Percentiles rank a stretch among this genome's conserved stretches.
Conservation (phyloP, 2,888 invertebrate genomes). For the Lepetodrilus schrolli region DNA sequence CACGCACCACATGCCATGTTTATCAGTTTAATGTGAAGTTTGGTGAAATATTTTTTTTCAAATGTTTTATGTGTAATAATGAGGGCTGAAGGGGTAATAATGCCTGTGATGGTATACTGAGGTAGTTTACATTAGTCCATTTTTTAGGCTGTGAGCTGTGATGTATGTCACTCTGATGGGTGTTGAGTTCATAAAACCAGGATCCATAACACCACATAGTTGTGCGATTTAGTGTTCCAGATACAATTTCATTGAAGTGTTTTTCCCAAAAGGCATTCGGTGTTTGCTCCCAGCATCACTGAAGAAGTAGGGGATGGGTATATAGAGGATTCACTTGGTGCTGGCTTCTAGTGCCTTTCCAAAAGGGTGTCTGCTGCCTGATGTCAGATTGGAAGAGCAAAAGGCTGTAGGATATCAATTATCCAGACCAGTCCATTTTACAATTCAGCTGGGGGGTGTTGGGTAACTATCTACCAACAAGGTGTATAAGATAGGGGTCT, state of each 20-base stretch:
- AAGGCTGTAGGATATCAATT: constrained; percentile 27
- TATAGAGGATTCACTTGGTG: background rate
- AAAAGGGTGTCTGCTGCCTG: constrained; percentile 2
- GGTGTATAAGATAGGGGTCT: background rate
- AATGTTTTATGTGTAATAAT: too few relatives aligned
- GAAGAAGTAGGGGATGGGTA: background rate
- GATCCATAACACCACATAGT: background rate
- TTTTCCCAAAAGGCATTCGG: background rate
- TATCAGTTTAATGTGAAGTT: too few relatives aligned
- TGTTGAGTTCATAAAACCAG: background rate
- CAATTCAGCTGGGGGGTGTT: background rate
- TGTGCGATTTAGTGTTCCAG: background rate
- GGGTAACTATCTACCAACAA: background rate
- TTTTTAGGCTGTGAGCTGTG: background rate
- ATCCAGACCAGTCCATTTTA: constrained; percentile 20
- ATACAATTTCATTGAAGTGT: background rate
- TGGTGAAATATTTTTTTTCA: too few relatives aligned
- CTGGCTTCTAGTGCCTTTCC: background rate
- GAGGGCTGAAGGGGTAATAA: too few relatives aligned
- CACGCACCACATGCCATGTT: too few relatives aligned
- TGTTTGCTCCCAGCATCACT: background rate
- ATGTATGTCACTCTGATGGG: background rate
- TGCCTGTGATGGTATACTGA: background rate
- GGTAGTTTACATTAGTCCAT: background rate
- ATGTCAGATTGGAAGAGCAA: background rate